Evolutionary conservation across 2,888 invertebrate species (phyloP).

Genomic region (Cheilosia grossa): DNA sequence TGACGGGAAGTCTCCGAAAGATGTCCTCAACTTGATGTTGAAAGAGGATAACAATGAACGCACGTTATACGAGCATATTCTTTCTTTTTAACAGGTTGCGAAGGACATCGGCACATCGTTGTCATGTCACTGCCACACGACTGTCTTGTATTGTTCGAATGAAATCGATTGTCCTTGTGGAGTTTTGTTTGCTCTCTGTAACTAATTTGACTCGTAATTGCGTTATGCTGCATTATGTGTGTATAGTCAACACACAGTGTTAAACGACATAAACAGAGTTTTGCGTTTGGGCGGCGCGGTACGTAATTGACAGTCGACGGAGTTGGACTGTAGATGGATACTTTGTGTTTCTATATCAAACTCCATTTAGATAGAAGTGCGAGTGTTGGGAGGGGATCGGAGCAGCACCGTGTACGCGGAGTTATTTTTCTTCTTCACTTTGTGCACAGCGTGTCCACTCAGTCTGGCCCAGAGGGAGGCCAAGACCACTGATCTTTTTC

Average conservation of each 20-base stretch:
- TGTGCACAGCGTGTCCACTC: neutral
- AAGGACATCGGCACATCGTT: slow-evolving; percentile 68
- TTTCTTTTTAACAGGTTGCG: slow-evolving; percentile 59
- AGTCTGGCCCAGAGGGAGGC: neutral
- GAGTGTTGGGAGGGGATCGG: neutral
- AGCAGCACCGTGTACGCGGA: neutral
- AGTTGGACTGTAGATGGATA: slow-evolving; percentile 69
- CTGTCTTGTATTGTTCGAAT: slow-evolving; percentile 40
- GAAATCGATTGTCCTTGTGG: slow-evolving; percentile 25
- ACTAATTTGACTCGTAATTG: slow-evolving; percentile 63
- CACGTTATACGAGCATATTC: slow-evolving; percentile 27
- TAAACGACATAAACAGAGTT: slow-evolving; percentile 10
- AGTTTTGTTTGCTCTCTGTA: slow-evolving; percentile 52
- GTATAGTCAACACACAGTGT: slow-evolving; percentile 25
- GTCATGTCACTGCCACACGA: slow-evolving; percentile 63
- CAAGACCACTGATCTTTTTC: slow-evolving; percentile 2
- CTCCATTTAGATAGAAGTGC: neutral
- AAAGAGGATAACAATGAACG: slow-evolving; percentile 59
- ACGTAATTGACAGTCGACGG: slow-evolving; percentile 79
- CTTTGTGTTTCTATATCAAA: slow-evolving; percentile 68
- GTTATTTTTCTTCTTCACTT: neutral
- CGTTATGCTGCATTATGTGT: slow-evolving; percentile 58
- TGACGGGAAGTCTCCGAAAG: slow-evolving; percentile 12
- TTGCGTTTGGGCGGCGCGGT: neutral
- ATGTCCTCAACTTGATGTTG: slow-evolving; percentile 36